Percentiles rank a stretch among this genome's conserved stretches.
These are phyloP conservation scores for Agelastica alni DNA, from an alignment of 2,888 invertebrate species.

Conservation along the genomic window DNA sequence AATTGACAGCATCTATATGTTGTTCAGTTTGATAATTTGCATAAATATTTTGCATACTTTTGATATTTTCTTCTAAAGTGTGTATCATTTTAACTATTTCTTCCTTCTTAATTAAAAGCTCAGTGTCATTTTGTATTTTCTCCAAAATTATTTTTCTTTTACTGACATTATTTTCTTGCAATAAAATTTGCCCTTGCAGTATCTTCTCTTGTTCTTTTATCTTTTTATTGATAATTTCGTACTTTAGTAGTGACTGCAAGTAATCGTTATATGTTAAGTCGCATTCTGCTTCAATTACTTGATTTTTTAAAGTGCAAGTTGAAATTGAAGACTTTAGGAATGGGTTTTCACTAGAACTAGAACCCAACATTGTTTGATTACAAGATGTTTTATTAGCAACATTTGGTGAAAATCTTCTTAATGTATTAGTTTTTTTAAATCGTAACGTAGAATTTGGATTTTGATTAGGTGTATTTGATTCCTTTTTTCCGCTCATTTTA, in stretches of 20 bases:
- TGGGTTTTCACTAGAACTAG: not conserved
- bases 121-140: slow-evolving; percentile 17
- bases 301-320: not conserved
- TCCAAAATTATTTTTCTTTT: slow-evolving; percentile 12
- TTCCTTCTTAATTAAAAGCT: slow-evolving; percentile 15
- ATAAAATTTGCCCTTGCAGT: slow-evolving; percentile 28
- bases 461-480: not conserved
- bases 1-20: slow-evolving; percentile 13
- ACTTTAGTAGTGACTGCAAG: slow-evolving; percentile 31
- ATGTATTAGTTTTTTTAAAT: not conserved
- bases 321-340: not conserved
- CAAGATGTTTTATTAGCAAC: not conserved
- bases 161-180: slow-evolving; percentile 25
- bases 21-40: slow-evolving; percentile 18
- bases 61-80: slow-evolving; percentile 14
- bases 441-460: not conserved
- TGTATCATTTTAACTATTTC: slow-evolving; percentile 24
- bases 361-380: not conserved
- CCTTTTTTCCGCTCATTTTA: not conserved
- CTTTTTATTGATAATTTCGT: slow-evolving; percentile 21
- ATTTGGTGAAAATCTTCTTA: not conserved
- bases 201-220: slow-evolving; percentile 20
- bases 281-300: slow-evolving; percentile 22
- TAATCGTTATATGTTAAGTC: slow-evolving; percentile 35
- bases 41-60: slow-evolving; percentile 7